A percentile compares a stretch with the other conserved stretches of the same genome.
Conservation (phyloP, 2,113 vertebrate genomes). For the Aegypius monachus region DNA sequence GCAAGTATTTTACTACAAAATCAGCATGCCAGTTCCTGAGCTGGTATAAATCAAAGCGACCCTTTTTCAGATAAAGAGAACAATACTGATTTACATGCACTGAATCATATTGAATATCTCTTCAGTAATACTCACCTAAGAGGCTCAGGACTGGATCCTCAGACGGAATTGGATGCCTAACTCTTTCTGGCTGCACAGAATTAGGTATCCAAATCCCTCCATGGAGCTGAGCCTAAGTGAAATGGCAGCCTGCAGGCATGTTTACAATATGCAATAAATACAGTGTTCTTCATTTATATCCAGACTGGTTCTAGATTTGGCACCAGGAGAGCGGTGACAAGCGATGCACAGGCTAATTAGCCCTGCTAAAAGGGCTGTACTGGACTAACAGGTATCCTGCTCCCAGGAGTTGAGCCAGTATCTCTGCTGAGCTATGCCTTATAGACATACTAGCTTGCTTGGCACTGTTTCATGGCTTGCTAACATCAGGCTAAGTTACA, state of each 20-base stretch:
- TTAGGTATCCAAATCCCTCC: not conserved
- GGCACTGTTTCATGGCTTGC: not conserved
- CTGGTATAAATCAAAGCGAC: not conserved
- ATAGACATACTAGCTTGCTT: accelerated
- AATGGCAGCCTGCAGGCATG: not conserved
- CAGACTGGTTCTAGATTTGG: not conserved
- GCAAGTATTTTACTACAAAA: not conserved
- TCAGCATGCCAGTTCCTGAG: not conserved
- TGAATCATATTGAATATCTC: not conserved
- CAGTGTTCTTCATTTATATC: not conserved
- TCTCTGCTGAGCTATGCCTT: not conserved
- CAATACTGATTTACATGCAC: not conserved
- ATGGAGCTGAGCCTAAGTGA: not conserved
- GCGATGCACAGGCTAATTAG: not conserved
- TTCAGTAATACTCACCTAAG: not conserved
- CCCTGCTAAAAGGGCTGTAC: not conserved
- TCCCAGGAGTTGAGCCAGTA: not conserved
- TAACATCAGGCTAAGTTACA: not conserved
- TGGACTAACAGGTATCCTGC: not conserved
- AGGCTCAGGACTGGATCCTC: not conserved
- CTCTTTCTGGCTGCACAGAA: not conserved
- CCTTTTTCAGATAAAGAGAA: not conserved
- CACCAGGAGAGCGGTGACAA: not conserved
- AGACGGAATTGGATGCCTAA: not conserved
- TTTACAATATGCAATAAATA: not conserved